Base-by-base conservation (phyloP, 2,797 vertebrate genomes). In the Ambastaia sidthimunki region DNA sequence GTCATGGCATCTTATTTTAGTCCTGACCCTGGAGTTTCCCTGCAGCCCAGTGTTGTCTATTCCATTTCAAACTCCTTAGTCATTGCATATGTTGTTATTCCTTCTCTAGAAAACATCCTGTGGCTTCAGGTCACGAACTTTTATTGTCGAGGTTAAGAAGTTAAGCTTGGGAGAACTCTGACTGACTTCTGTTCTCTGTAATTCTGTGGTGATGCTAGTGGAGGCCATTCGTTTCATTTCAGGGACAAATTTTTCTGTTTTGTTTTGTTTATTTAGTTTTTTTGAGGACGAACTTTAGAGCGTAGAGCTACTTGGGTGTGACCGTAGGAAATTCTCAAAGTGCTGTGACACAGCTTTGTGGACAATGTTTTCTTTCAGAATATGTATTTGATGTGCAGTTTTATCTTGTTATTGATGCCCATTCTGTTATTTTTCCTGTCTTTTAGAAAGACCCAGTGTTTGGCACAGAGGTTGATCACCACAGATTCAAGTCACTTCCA, bases 21-120 rank as follows among this genome's bases (percentile, higher is more conserved):
- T 86, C 82, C 88, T 88, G 91, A 92, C 92, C 93, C 91, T 92
- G 94, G 93, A 94, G 93, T 95, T 95, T 94, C 94, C 93, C 93
- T 87, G 86, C 89, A 88, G 89, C 81, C 85, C 87, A 90, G 89
- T 91, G 92, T 93, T 93, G 92, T 93, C 91, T 91, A 83, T 91
- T 90, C 89, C 88, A 89, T 88, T 92, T 80, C 80, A 88, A 90
- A 90, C 86, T 87, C 89, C 92, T 94, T 93, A 94, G 92, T 94
- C 93, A 94, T 86, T 89, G 89, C 88, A 84, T 89, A 88, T 90
- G 91, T 93, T 93, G 93, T 94, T 93, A 89, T 93, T 92, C 90
- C 84, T 89, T 86, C 87, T 89, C 89, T 87, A 91, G 86, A 94
- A 93, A 94, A 94, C 93, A 94, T 94, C 93, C 93, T 93, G 93